Conservation (phyloP, 2,113 vertebrate species). For the Capricornis sumatraensis region DNA sequence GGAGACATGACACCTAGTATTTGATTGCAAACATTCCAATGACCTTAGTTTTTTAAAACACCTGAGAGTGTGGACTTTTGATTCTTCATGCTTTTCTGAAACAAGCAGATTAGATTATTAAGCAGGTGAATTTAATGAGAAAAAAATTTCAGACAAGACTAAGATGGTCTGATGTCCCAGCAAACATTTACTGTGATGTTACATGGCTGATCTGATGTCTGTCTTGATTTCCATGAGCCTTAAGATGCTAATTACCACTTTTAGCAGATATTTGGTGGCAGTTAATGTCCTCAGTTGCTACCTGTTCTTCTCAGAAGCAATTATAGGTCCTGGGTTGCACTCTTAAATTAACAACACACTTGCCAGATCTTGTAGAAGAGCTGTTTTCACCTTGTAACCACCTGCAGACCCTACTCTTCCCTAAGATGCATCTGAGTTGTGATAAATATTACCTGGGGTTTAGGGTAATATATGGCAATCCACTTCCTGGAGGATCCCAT, state of each 20-base stretch:
- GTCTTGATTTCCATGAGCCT: background rate
- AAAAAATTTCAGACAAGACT: background rate
- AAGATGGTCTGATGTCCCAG: background rate
- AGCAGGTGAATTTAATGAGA: background rate
- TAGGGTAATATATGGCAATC: background rate
- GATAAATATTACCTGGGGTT: background rate
- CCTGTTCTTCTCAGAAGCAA: background rate
- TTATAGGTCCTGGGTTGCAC: background rate
- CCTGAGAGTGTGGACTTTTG: background rate
- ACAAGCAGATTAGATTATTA: background rate
- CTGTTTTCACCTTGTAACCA: background rate
- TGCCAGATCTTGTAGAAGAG: background rate
- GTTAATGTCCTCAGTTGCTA: background rate
- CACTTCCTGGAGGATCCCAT: background rate
- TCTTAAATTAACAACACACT: background rate
- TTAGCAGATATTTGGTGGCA: background rate
- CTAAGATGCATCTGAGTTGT: background rate
- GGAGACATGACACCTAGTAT: background rate
- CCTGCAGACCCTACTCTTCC: fast-evolving
- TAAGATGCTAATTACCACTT: background rate
- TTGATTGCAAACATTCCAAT: too few species aligned
- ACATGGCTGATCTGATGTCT: background rate
- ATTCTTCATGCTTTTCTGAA: background rate
- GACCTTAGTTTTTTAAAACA: background rate
- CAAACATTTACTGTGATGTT: background rate